phyloP scores from a whole-genome alignment of 2,797 vertebrate genomes.

The Adrianichthys oophorus region DNA sequence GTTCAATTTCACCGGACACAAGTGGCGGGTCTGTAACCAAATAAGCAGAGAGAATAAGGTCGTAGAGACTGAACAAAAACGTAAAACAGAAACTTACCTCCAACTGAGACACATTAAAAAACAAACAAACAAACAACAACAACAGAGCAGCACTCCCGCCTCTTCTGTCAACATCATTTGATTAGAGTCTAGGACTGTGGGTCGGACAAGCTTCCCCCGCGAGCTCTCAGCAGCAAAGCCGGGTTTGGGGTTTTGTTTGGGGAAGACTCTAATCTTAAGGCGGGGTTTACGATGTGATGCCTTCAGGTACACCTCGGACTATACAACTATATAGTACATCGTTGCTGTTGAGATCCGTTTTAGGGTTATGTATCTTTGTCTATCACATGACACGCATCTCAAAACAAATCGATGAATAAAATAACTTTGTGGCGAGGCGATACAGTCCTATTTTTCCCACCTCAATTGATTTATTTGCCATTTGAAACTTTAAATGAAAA shows the following conservation, averaged over 20 bases:
- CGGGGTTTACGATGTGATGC: constrained; percentile 54
- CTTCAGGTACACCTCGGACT: constrained; percentile 46
- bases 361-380: too few relatives aligned
- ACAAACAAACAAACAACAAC: too few relatives aligned
- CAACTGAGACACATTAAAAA: too few relatives aligned
- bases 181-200: not conserved
- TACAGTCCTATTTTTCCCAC: too few relatives aligned
- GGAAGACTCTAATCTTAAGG: not conserved
- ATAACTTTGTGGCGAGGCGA: too few relatives aligned
- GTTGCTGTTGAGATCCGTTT: not conserved
- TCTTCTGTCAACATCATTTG: not conserved
- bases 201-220: not conserved
- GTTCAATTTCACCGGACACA: not conserved
- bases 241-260: constrained; percentile 35
- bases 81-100: too few relatives aligned
- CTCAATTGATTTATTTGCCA: not conserved
- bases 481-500: not conserved
- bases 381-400: too few relatives aligned
- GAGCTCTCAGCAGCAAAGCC: not conserved
- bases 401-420: too few relatives aligned
- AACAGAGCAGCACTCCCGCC: too few relatives aligned
- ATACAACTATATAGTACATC: accelerated
- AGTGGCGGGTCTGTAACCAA: not conserved
- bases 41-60: too few relatives aligned
- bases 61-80: too few relatives aligned